Evolutionary conservation across 2,888 invertebrate species (phyloP), one percentile per base, ranked within the genome.

Genomic region (Aplocera efformata): DNA sequence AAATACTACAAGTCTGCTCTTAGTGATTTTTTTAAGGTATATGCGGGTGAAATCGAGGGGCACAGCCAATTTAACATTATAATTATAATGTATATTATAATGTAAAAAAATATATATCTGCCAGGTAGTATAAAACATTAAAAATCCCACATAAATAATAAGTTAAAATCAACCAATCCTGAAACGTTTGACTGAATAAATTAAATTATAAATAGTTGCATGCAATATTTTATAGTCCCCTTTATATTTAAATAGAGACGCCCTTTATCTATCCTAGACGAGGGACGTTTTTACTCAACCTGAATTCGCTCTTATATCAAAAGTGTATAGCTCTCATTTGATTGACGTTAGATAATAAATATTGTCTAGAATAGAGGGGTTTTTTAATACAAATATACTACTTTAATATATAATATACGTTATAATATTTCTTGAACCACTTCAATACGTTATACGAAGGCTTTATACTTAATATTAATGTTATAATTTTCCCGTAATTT

Each of bases 261-360:
- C 70, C 65, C 62, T 53, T 50, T 22, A 28, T 35, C 63, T 71
- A 72, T 62, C 59, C 65, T 79, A 78, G 77, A 69, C 47, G 58
- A 78, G 72, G 71, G 69, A n/a, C n/a, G n/a, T 44, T 48, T 58
- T 60, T 3, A 8, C 0, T 7, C 50, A 35, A 42, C 33, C 48
- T 8, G 33, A 53, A 30, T 11, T 34, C 10, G 22, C 17, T 58
- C 36, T 11, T 60, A 55, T 48, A 1, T 1, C 7, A 4, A 6
- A 0, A 0, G 0, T 0, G 7, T 45, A 49, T 20, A 32, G 51
- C 49, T 22, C 13, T 17, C 5, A 17, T 17, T 17, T 5, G 13
- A 17, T 17, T 17, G 13, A 17, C n/a, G n/a, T 10, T 28, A 33
- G 24, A 29, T 40, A 33, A 7, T 8, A 24, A 10, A 10, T 30